These are phyloP conservation scores for Amblyraja radiata DNA, from an alignment of 2,797 vertebrate species.

Conservation along the genomic window DNA sequence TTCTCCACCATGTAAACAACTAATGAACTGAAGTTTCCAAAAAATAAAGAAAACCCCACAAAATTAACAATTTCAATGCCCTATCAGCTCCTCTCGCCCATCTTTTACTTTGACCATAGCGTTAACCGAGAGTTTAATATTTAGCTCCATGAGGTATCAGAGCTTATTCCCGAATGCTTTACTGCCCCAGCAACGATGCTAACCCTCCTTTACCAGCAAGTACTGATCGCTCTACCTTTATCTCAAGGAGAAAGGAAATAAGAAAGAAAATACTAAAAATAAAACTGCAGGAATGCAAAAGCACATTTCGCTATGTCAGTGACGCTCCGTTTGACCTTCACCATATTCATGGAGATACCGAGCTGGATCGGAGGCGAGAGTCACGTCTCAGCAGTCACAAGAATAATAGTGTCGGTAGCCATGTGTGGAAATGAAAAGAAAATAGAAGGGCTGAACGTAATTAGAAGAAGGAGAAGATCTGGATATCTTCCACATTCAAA, in stretches of 20 bases:
- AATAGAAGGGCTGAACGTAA: conserved; percentile 1
- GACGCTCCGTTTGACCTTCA: not conserved
- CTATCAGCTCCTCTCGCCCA: not conserved
- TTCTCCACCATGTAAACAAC: not conserved
- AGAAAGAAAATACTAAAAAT: not conserved
- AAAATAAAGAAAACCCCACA: not conserved
- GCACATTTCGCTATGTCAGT: not conserved
- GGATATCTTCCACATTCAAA: not conserved
- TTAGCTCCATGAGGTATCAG: not conserved
- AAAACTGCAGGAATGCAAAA: not conserved
- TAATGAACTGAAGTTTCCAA: not conserved
- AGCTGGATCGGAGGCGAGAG: not conserved
- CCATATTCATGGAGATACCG: not conserved
- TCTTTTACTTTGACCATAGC: too few relatives aligned
- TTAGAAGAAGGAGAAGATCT: not conserved
- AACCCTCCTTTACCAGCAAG: not conserved
- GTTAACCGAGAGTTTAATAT: not conserved
- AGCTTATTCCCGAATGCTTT: not conserved
- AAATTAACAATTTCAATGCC: not conserved
- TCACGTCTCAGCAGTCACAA: not conserved
- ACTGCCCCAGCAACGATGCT: not conserved
- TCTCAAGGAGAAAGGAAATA: not conserved
- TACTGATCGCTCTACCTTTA: not conserved
- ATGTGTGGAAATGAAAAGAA: conserved; percentile 14
- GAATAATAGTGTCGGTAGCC: not conserved